Conservation (phyloP, 2,113 vertebrate species). For the Dryoscopus gambensis region DNA sequence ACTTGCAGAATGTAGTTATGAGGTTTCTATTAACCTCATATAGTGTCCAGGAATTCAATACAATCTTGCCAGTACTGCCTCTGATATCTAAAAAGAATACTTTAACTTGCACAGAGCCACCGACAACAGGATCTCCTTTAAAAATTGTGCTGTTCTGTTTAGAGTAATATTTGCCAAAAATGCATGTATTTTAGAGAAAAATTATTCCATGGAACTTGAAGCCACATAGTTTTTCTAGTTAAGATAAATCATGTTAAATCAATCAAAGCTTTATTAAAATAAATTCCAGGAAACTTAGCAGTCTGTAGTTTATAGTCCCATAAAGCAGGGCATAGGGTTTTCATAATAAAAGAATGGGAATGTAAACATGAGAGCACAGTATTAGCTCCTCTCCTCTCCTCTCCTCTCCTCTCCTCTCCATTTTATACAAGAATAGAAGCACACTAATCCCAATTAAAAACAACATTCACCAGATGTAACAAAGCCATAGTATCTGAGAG, state of each 20-base stretch:
- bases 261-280: background rate
- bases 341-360: background rate
- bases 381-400: too few relatives aligned
- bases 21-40: background rate
- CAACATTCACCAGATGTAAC: background rate
- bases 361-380: background rate
- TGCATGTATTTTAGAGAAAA: background rate
- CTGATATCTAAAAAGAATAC: background rate
- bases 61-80: background rate
- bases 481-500: background rate
- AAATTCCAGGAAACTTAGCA: background rate
- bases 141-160: background rate
- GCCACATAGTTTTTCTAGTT: background rate
- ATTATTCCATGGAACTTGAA: background rate
- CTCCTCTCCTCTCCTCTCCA: too few relatives aligned
- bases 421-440: background rate
- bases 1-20: background rate
- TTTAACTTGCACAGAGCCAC: background rate
- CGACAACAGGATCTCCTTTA: background rate
- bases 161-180: background rate
- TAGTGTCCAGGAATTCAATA: background rate
- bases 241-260: background rate
- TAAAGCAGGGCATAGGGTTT: background rate
- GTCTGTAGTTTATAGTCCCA: background rate
- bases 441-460: background rate